Evolutionary conservation across 2,113 vertebrate genomes (phyloP), one percentile per base, ranked within the genome.

Genomic region (Cheirogaleus medius): DNA sequence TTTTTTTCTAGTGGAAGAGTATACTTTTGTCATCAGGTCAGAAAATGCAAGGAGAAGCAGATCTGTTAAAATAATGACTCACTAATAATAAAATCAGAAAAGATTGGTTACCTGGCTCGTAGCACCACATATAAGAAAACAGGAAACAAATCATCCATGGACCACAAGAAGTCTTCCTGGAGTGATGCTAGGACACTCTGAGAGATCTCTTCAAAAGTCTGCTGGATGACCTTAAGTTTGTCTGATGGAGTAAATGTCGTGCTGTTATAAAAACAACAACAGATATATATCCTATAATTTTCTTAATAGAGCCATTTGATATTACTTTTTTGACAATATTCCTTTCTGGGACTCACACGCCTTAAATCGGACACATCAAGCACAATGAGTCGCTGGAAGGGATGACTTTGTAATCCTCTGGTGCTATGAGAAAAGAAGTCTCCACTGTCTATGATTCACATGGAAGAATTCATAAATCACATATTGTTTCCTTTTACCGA

Each of bases 61-160:
- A 92, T 13, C 13, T 34, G 27, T 69, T 52, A 81, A 86, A 90
- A 80, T 25, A 80, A 63, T 1, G 29, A 54, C 11, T 47, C 15
- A 18, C 23, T 73, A 37, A 39, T 49, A 95, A 56, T 20, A 42
- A 90, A 34, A 20, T 74, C 49, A 82, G 64, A 69, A 85, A 93
- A 74, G 52, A 32, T 0, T 34, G 37, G 98, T 93, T 96, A 99
- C 99, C 99, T 99, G 97, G 99, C 99, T 95, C 99, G 99, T 91
- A 99, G 99, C 89, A 99, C 99, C 97, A 99, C 99, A 21, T 99
- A 99, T 80, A 99, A 99, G 98, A 99, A 99, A 94, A 99, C 99
- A 2, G 99, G 99, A 98, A 99, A 99, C 63, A 99, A 99, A 95
- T 99, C 99, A 93, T 99, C 99, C 99, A 99, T 99, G 80, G 99